phyloP scores from a whole-genome alignment of 1,140 invertebrate genomes.

The Calliopsis andreniformis region DNA sequence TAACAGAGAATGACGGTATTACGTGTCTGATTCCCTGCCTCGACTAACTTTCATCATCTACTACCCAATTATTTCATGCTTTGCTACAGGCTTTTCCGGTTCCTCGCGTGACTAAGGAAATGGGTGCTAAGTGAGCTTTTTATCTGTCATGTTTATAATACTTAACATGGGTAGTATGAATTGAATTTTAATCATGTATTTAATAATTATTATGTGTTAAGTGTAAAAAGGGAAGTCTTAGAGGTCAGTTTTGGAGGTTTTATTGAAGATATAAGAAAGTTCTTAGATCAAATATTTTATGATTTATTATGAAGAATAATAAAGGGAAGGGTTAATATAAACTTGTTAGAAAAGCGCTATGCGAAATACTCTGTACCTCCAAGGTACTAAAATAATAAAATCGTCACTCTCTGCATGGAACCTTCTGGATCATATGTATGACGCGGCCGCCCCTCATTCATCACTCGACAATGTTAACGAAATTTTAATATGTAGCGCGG shows the following conservation, averaged over 20 bases:
- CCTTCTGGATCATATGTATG: background rate
- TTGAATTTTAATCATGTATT: too few relatives aligned
- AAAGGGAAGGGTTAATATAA: too few relatives aligned
- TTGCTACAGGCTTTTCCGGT: conserved; percentile 32
- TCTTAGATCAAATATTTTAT: too few relatives aligned
- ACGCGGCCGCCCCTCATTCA: background rate
- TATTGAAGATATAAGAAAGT: too few relatives aligned
- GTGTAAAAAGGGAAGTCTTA: too few relatives aligned
- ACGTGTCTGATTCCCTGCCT: conserved; percentile 67
- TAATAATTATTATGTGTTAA: too few relatives aligned
- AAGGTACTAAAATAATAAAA: background rate
- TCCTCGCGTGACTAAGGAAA: background rate
- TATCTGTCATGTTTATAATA: too few relatives aligned
- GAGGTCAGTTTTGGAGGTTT: too few relatives aligned
- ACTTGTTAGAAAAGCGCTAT: too few relatives aligned
- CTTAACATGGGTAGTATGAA: too few relatives aligned
- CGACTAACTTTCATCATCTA: conserved; percentile 56
- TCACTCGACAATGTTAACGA: background rate
- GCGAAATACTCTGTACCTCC: too few relatives aligned
- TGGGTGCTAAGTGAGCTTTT: background rate
- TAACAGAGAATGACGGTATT: conserved; percentile 76
- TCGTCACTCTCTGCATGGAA: background rate
- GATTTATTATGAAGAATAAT: too few relatives aligned
- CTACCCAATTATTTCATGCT: conserved; percentile 56
- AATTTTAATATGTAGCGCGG: background rate